Evolutionary conservation across 1,140 invertebrate genomes (phyloP).

Genomic region (Bombus soroeensis): DNA sequence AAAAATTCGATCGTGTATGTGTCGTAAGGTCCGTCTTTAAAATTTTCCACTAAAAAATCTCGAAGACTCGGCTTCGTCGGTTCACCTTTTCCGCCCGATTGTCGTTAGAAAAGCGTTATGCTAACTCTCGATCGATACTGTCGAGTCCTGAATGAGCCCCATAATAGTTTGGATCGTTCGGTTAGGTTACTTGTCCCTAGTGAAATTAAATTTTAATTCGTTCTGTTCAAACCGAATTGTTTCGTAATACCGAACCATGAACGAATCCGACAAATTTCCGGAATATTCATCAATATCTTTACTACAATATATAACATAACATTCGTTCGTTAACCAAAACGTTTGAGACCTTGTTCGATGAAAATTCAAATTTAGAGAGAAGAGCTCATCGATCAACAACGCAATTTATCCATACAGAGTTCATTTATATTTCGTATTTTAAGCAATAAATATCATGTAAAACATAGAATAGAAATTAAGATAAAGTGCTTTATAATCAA

Average conservation of each 20-base stretch:
- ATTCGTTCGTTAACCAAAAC: too few relatives aligned
- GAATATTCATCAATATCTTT: too few relatives aligned
- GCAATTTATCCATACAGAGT: not conserved
- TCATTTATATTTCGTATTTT: not conserved
- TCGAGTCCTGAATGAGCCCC: not conserved
- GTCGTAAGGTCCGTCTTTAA: slow-evolving; percentile 6
- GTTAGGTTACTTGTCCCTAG: not conserved
- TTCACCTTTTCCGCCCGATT: not conserved
- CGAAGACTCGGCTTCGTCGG: not conserved
- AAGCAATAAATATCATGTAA: not conserved
- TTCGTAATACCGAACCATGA: too few relatives aligned
- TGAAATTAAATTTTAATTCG: not conserved
- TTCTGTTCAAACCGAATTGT: too few relatives aligned
- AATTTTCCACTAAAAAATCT: slow-evolving; percentile 5
- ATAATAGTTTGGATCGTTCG: not conserved
- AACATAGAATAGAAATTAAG: not conserved
- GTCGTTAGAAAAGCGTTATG: not conserved
- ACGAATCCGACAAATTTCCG: too few relatives aligned
- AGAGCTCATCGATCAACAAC: too few relatives aligned
- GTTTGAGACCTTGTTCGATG: too few relatives aligned
- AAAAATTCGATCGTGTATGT: slow-evolving; percentile 36
- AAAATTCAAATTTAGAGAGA: too few relatives aligned
- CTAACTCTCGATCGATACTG: not conserved
- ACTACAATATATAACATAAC: rapidly evolving
- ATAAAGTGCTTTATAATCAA: not conserved